A percentile compares a stretch with the other conserved stretches of the same genome.
phyloP scores from a whole-genome alignment of 1,140 invertebrate species.

The Pantala flavescens region DNA sequence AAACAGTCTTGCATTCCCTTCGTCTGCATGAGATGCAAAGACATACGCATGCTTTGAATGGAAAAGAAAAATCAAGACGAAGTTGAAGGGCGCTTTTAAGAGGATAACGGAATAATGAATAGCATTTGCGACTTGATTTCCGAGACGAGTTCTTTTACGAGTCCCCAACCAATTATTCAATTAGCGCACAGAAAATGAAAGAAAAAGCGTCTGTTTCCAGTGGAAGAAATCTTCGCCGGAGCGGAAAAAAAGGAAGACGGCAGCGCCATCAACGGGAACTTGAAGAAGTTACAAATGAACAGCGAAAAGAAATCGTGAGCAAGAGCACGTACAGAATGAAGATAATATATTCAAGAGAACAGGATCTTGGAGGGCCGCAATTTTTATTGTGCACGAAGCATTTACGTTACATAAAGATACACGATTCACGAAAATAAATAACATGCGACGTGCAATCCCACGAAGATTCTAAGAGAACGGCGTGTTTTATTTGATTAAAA shows the following conservation, averaged over 20 bases:
- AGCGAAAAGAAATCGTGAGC: neutral
- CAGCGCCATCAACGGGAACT: neutral
- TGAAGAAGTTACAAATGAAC: neutral
- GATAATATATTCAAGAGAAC: neutral
- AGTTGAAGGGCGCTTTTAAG: neutral
- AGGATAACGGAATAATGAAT: neutral
- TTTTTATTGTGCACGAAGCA: no score
- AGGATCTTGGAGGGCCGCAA: no score
- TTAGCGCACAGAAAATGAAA: neutral
- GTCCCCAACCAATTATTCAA: neutral
- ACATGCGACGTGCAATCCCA: no score
- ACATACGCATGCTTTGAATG: no score
- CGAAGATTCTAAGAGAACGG: no score
- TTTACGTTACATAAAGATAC: no score
- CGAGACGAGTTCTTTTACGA: neutral
- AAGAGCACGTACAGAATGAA: neutral
- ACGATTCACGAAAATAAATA: no score
- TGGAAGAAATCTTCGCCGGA: neutral
- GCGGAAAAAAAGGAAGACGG: neutral
- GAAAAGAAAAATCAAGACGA: neutral
- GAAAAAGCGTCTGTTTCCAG: neutral
- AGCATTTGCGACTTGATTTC: neutral
- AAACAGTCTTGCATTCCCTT: no score
- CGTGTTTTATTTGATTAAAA: no score
- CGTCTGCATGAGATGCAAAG: no score